Evolutionary conservation across 2,888 invertebrate species (phyloP).

Genomic region (Polymixis flavicincta): DNA sequence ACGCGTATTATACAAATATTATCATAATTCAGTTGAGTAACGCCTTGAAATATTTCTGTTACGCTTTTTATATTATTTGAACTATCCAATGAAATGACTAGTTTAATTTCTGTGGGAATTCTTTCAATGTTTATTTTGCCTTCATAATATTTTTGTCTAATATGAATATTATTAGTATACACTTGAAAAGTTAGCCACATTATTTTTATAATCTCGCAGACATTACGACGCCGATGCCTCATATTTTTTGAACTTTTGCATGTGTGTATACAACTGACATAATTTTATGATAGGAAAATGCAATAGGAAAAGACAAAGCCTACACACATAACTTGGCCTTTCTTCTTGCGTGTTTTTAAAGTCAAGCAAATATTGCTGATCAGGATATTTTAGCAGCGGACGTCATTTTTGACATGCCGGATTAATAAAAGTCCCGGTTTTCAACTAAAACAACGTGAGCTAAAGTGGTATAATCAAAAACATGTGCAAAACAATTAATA

Average conservation of each 20-base stretch:
- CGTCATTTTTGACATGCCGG: not conserved
- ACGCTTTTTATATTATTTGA: conserved; percentile 41
- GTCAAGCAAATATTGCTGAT: not conserved
- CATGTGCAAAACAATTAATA: conserved; percentile 73
- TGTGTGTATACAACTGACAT: not conserved
- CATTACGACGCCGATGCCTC: not conserved
- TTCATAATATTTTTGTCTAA: conserved; percentile 33
- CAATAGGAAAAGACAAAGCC: not conserved
- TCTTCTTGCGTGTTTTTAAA: not conserved
- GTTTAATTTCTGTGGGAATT: conserved; percentile 8
- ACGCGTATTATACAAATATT: conserved; percentile 57
- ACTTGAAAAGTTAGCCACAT: conserved; percentile 1
- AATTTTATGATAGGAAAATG: not conserved
- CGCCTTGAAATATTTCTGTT: conserved; percentile 59
- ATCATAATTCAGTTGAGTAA: conserved; percentile 55
- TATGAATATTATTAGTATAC: not conserved
- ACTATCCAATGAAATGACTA: conserved; percentile 17
- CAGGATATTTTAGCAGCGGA: not conserved
- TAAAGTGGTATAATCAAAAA: conserved; percentile 66
- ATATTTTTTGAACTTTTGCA: conserved; percentile 1
- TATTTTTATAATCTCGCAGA: conserved; percentile 21
- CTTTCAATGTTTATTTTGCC: conserved; percentile 15
- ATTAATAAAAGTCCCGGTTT: conserved; percentile 8
- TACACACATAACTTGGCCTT: too few species aligned
- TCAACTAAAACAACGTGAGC: conserved; percentile 21